Percentiles rank a stretch among this genome's conserved stretches.
Evolutionary conservation across 1,140 invertebrate species (phyloP).

Genomic region (Microvelia longipes): DNA sequence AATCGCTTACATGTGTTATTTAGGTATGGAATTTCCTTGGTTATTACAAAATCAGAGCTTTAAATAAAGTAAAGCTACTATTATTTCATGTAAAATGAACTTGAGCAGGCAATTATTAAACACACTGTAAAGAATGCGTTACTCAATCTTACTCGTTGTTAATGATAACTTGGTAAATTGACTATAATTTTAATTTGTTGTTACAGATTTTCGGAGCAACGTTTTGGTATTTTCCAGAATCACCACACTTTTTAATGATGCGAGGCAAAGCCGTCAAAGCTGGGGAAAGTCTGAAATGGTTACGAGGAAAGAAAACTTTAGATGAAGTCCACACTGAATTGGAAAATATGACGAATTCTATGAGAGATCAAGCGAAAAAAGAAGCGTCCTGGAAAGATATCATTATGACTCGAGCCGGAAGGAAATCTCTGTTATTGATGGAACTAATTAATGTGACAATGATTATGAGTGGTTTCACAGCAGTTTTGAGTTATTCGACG

Average conservation of each 20-base stretch:
- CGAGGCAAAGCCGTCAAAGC: neutral
- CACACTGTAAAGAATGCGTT: no score
- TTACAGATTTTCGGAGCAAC: neutral
- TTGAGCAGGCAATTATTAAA: no score
- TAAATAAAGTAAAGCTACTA: no score
- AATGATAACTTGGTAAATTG: no score
- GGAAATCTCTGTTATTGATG: slow-evolving; percentile 17
- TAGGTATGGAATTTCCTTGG: no score
- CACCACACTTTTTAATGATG: slow-evolving; percentile 1
- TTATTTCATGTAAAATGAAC: no score
- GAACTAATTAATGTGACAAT: slow-evolving; percentile 13
- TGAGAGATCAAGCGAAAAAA: slow-evolving; percentile 5
- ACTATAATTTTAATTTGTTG: neutral
- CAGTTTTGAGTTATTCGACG: slow-evolving; percentile 18
- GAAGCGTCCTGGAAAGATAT: slow-evolving; percentile 15
- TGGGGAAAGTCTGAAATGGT: slow-evolving; percentile 10
- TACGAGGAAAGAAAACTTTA: slow-evolving; percentile 34
- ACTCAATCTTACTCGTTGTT: no score
- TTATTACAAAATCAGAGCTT: no score
- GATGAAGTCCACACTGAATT: slow-evolving; percentile 15
- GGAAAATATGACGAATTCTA: slow-evolving; percentile 14
- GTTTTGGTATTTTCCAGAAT: slow-evolving; percentile 1
- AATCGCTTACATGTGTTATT: no score
- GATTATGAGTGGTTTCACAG: slow-evolving; percentile 16
- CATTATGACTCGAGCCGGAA: slow-evolving; percentile 9